Evolutionary conservation across 2,797 vertebrate species (phyloP).

Genomic region (Poecilia gillii): DNA sequence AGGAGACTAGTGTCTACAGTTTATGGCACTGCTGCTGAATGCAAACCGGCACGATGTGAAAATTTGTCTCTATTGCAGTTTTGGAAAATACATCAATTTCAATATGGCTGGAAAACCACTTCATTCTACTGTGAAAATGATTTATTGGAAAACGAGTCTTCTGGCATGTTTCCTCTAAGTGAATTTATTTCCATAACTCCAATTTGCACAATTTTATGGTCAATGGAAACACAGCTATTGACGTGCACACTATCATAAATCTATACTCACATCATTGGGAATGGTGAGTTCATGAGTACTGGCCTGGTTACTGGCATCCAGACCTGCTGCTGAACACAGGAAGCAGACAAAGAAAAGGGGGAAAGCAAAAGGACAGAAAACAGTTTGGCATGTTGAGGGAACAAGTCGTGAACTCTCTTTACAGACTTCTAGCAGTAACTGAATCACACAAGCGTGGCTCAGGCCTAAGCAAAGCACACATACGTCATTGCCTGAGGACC

Average conservation of each 20-base stretch:
- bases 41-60: too few relatives aligned
- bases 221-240: not conserved
- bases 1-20: too few relatives aligned
- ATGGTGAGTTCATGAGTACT: conserved; percentile 99
- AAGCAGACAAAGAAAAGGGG: conserved; percentile 55
- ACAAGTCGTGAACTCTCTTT: conserved; percentile 34
- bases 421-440: conserved; percentile 21
- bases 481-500: not conserved
- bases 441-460: conserved; percentile 27
- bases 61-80: too few relatives aligned
- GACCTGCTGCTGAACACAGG: conserved; percentile 84
- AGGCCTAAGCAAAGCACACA: conserved; percentile 25
- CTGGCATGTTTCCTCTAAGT: too few relatives aligned
- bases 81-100: too few relatives aligned
- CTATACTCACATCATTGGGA: conserved; percentile 98
- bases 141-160: too few relatives aligned
- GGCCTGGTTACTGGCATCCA: conserved; percentile 97
- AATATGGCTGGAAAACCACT: too few relatives aligned
- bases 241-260: conserved; percentile 19
- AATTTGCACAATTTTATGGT: too few relatives aligned
- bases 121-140: too few relatives aligned
- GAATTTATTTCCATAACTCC: too few relatives aligned
- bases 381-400: conserved; percentile 62
- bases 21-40: too few relatives aligned
- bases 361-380: conserved; percentile 63